These are phyloP conservation scores for Amblyjoppa proteus DNA, from an alignment of 2,888 invertebrate genomes.

Conservation along the genomic window DNA sequence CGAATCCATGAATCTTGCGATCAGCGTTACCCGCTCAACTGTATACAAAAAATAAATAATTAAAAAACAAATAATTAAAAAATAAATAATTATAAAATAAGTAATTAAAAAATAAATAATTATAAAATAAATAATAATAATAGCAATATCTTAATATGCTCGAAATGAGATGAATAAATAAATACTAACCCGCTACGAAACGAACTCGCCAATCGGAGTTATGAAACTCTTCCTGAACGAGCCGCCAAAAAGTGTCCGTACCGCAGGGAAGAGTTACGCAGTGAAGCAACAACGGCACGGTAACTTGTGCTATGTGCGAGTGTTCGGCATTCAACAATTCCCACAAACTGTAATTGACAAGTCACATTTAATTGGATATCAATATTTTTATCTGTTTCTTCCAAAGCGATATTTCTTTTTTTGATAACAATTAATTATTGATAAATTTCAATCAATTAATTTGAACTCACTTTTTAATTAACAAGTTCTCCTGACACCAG, in stretches of 20 bases:
- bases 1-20: slow-evolving; percentile 96
- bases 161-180: background rate
- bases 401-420: slow-evolving; percentile 88
- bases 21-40: slow-evolving; percentile 97
- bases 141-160: background rate
- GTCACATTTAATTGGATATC: slow-evolving; percentile 9
- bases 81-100: background rate
- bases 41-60: background rate
- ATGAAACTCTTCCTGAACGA: slow-evolving; percentile 98
- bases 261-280: slow-evolving; percentile 97
- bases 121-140: background rate
- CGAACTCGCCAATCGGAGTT: slow-evolving; percentile 94
- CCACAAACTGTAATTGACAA: slow-evolving; percentile 91
- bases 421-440: too few relatives aligned
- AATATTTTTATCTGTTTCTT: slow-evolving; percentile 21
- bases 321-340: slow-evolving; percentile 95
- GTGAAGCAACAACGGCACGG: slow-evolving; percentile 96
- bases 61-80: slow-evolving; percentile 12
- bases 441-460: background rate
- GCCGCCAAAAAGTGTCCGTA: slow-evolving; percentile 97
- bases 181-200: slow-evolving; percentile 91
- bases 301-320: slow-evolving; percentile 97
- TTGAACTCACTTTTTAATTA: slow-evolving; percentile 93
- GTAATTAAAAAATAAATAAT: slow-evolving; percentile 7
- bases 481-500: slow-evolving; percentile 97